Conservation (phyloP, 2,888 invertebrate species). For the Sycophila texana region DNA sequence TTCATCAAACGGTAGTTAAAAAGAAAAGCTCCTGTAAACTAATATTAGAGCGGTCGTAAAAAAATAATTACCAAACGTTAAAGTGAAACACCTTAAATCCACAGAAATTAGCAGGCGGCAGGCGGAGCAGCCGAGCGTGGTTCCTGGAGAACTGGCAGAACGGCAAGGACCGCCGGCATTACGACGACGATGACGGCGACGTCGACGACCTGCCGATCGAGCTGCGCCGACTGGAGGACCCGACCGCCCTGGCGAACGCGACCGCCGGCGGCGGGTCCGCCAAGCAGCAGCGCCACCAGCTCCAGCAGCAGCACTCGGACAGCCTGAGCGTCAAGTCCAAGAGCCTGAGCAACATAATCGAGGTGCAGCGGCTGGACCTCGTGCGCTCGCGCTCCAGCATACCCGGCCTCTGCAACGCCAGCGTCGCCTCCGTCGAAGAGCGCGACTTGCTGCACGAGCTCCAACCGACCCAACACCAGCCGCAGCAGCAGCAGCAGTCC, state of each 20-base stretch:
- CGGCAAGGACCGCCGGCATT: slow-evolving; percentile 49
- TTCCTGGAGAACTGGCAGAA: slow-evolving; percentile 88
- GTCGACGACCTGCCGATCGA: slow-evolving; percentile 91
- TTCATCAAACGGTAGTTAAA: no score
- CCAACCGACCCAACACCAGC: not conserved
- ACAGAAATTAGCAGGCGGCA: slow-evolving; percentile 86
- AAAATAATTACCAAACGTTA: no score
- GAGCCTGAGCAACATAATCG: slow-evolving; percentile 89
- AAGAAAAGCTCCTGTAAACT: no score
- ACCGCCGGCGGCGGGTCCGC: not conserved
- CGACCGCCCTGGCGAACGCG: slow-evolving; percentile 59
- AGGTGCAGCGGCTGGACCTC: slow-evolving; percentile 83
- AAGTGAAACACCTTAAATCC: not conserved
- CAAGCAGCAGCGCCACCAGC: slow-evolving; percentile 10
- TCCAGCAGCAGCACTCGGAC: slow-evolving; percentile 64
- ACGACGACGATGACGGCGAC: slow-evolving; percentile 78
- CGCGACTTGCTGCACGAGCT: not conserved
- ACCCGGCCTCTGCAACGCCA: slow-evolving; percentile 57
- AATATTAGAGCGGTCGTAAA: no score
- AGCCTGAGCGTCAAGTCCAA: slow-evolving; percentile 83
- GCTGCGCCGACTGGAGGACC: slow-evolving; percentile 86
- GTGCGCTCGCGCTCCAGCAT: slow-evolving; percentile 87
- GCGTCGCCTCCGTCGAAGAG: slow-evolving; percentile 58
- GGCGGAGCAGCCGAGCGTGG: slow-evolving; percentile 81
- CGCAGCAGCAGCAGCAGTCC: slow-evolving; percentile 37